phyloP scores from a whole-genome alignment of 2,888 invertebrate species.

The Nebria brevicollis region DNA sequence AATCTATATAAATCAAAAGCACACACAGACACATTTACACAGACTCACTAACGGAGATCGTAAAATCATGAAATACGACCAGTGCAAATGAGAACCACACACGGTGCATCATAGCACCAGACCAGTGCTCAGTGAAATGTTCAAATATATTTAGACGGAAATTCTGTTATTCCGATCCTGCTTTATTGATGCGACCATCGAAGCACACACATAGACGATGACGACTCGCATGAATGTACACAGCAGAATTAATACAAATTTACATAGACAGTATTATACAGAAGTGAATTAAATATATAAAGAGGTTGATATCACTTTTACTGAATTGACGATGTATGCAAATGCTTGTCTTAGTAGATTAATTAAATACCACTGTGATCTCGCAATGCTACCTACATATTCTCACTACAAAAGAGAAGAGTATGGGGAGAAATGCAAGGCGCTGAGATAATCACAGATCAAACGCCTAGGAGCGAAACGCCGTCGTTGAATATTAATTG shows the following conservation, averaged over 20 bases:
- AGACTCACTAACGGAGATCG: slow-evolving; percentile 6
- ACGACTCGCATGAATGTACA: slow-evolving; percentile 13
- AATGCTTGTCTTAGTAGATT: no score
- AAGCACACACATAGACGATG: neutral
- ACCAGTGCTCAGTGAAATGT: neutral
- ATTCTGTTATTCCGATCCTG: no score
- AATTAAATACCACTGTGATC: no score
- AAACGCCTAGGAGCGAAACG: slow-evolving; percentile 23
- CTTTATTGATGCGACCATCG: slow-evolving; percentile 3
- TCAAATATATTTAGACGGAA: neutral
- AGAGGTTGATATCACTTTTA: no score
- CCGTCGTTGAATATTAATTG: neutral
- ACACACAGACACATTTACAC: slow-evolving; percentile 13
- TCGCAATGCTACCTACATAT: no score
- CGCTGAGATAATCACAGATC: slow-evolving; percentile 36
- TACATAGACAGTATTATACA: no score
- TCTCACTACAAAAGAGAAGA: neutral
- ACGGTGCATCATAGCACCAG: neutral
- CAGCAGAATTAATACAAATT: neutral
- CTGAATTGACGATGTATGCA: no score
- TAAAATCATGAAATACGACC: slow-evolving; percentile 33
- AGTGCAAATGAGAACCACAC: neutral
- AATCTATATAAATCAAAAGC: slow-evolving; percentile 45
- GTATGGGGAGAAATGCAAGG: neutral
- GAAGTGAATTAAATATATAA: no score